Evolutionary conservation across 2,797 vertebrate genomes (phyloP).

Genomic region (Poecilia picta): DNA sequence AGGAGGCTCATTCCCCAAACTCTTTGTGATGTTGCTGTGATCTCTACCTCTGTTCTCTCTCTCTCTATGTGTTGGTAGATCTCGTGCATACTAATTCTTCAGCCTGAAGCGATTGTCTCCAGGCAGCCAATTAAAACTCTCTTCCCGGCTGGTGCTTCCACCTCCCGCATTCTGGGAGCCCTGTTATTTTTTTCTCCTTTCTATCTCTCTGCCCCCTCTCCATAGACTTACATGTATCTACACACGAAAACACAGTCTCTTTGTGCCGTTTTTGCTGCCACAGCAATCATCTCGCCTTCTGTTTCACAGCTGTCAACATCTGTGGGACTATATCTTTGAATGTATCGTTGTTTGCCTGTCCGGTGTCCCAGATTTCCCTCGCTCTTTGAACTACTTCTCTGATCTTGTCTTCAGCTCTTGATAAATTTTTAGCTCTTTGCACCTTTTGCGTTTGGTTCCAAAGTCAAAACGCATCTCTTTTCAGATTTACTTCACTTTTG

Average conservation of each 20-base stretch:
- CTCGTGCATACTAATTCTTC: constrained; percentile 78
- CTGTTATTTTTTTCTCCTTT: constrained; percentile 51
- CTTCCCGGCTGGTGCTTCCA: constrained; percentile 66
- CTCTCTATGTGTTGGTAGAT: constrained; percentile 55
- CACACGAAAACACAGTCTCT: constrained; percentile 50
- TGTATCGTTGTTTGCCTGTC: constrained; percentile 34
- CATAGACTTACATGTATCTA: constrained; percentile 35
- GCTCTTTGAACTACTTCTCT: constrained; percentile 31
- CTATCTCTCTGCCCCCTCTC: constrained; percentile 55
- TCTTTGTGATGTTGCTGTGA: constrained; percentile 62
- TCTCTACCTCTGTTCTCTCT: constrained; percentile 50
- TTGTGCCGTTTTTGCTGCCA: constrained; percentile 60
- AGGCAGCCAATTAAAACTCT: constrained; percentile 83
- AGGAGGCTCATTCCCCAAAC: constrained; percentile 50
- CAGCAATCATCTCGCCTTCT: constrained; percentile 60
- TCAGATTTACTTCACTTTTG: constrained; percentile 1
- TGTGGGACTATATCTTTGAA: constrained; percentile 49
- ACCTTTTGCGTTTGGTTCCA: constrained; percentile 24
- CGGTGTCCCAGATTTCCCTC: constrained; percentile 33
- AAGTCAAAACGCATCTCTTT: constrained; percentile 1
- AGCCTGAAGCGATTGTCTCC: constrained; percentile 78
- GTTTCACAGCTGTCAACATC: constrained; percentile 68
- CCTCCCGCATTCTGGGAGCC: constrained; percentile 69
- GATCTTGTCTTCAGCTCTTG: constrained; percentile 27
- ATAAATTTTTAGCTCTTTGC: constrained; percentile 27